Conservation (phyloP, 2,797 vertebrate species). For the Halcyon leucocephala region DNA sequence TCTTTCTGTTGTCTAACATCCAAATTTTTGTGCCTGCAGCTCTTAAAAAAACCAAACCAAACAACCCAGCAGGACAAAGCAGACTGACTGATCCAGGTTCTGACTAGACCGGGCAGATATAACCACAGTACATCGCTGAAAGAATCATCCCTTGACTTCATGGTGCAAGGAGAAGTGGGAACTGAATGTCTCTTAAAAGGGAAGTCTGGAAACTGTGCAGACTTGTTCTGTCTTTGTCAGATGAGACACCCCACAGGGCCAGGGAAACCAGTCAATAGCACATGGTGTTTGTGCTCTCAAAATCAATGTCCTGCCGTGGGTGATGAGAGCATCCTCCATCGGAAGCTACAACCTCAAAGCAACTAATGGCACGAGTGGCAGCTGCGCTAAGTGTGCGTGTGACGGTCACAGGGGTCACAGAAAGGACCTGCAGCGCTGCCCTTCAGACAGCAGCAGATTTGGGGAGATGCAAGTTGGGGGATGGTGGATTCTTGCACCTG, state of each 20-base stretch:
- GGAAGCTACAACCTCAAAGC: neutral
- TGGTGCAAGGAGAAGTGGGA: neutral
- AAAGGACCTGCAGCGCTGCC: neutral
- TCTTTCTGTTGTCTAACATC: neutral
- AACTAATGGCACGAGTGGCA: fast-evolving
- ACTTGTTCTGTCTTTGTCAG: neutral
- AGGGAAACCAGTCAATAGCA: neutral
- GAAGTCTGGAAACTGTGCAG: neutral
- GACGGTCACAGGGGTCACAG: neutral
- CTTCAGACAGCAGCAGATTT: fast-evolving
- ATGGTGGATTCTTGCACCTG: neutral
- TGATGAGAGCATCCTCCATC: neutral
- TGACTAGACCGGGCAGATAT: neutral
- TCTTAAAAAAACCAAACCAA: neutral
- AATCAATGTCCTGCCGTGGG: neutral
- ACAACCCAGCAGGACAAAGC: neutral
- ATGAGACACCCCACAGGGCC: neutral
- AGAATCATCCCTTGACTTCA: too few species aligned
- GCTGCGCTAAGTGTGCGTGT: too few species aligned
- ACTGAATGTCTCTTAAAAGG: fast-evolving
- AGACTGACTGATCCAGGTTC: neutral
- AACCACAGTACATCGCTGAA: neutral
- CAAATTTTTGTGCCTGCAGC: neutral
- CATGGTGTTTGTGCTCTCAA: neutral
- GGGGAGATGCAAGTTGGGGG: neutral